These are phyloP conservation scores for Limnephilus lunatus DNA, from an alignment of 2,888 invertebrate species.

Conservation along the genomic window DNA sequence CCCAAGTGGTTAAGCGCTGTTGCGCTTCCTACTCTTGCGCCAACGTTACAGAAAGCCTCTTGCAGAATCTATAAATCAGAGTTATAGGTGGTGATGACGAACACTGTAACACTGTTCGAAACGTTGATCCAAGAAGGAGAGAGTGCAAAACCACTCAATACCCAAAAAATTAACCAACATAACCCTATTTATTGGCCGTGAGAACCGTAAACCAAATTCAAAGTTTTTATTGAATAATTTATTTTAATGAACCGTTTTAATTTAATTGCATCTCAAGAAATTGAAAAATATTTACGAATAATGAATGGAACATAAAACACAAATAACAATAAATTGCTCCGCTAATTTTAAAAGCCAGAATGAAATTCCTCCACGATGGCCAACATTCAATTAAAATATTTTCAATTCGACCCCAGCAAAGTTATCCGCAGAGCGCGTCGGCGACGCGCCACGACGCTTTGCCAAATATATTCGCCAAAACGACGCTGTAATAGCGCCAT, in stretches of 20 bases:
- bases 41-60: neutral
- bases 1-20: too few species aligned
- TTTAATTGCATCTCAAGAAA: neutral
- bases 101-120: neutral
- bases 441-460: conserved; percentile 28
- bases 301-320: neutral
- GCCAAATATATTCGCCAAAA: conserved; percentile 44
- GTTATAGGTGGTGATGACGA: neutral
- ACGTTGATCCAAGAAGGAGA: neutral
- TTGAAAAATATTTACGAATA: neutral
- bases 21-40: neutral
- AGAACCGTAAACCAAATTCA: neutral
- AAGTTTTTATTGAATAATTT: neutral
- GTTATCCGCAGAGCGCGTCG: neutral
- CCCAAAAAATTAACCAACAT: neutral
- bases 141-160: neutral
- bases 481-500: conserved; percentile 30
- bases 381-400: conserved; percentile 29
- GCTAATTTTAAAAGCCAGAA: neutral
- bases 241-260: neutral
- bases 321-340: neutral
- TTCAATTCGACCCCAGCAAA: neutral
- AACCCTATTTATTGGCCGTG: neutral
- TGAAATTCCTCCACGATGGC: neutral
- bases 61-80: neutral